Percentiles rank a stretch among this genome's conserved stretches.
Evolutionary conservation across 2,797 vertebrate genomes (phyloP).

Genomic region (Sebastiscus albofasciatus): DNA sequence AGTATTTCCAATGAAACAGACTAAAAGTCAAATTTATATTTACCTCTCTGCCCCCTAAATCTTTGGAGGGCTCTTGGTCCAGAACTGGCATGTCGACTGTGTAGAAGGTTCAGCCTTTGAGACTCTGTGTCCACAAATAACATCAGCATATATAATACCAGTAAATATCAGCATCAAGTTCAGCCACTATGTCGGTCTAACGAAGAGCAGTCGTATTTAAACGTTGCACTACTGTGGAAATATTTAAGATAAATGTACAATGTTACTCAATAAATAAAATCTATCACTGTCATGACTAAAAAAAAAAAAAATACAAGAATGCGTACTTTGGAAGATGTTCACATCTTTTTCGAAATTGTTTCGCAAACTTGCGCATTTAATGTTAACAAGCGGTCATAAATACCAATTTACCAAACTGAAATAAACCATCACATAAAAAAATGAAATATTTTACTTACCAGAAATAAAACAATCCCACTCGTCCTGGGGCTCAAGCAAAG

Average conservation of each 20-base stretch:
- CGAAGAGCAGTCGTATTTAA: neutral
- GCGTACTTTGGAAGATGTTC: neutral
- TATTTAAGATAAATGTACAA: neutral
- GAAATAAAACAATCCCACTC: slow-evolving; percentile 9
- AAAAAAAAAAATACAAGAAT: neutral
- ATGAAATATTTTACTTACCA: slow-evolving; percentile 69
- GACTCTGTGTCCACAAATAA: slow-evolving; percentile 52
- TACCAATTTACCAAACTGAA: neutral
- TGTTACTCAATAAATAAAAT: neutral
- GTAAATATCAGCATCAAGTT: neutral
- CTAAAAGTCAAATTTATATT: slow-evolving; percentile 43
- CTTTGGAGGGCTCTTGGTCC: slow-evolving; percentile 74
- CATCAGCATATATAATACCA: neutral
- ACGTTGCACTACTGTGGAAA: neutral
- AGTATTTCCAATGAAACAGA: neutral
- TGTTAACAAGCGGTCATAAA: neutral
- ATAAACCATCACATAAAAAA: neutral
- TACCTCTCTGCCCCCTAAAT: slow-evolving; percentile 69
- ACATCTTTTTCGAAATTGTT: neutral
- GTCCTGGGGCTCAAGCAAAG: slow-evolving; percentile 25
- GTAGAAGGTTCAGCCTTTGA: slow-evolving; percentile 27
- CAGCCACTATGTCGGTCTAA: neutral
- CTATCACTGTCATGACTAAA: neutral
- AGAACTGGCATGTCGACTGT: slow-evolving; percentile 86
- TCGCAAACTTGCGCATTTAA: neutral